Conservation (phyloP, 2,797 vertebrate genomes). For the Pipistrellus pygmaeus region DNA sequence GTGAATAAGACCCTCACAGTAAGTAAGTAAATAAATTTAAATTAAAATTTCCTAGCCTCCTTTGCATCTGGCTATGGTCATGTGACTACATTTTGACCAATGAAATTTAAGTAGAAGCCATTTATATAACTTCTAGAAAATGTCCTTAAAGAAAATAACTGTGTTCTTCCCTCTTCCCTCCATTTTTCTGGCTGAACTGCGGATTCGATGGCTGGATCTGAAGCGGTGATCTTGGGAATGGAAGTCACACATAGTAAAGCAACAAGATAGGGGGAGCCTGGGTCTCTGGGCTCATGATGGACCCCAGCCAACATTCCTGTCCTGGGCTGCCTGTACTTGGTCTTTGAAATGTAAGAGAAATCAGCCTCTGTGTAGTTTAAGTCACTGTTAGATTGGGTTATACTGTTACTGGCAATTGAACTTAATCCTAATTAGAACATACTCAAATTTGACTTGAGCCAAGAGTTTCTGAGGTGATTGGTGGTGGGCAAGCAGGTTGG, state of each 20-base stretch:
- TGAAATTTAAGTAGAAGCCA: background rate
- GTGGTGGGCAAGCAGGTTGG: constrained; percentile 30
- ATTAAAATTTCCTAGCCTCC: background rate
- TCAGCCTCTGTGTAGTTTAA: constrained; percentile 39
- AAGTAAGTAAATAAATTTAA: background rate
- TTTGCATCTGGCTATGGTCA: background rate
- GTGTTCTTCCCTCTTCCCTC: background rate
- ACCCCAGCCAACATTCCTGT: background rate
- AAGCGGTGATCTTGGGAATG: background rate
- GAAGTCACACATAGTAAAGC: background rate
- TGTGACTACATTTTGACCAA: background rate
- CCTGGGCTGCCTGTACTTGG: background rate
- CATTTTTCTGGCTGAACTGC: background rate
- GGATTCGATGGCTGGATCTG: background rate
- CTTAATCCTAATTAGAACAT: constrained; percentile 72
- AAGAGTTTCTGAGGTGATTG: constrained; percentile 65
- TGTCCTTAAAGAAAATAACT: background rate
- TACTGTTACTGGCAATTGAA: constrained; percentile 67
- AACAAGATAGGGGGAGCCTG: background rate
- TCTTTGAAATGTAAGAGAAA: constrained; percentile 53
- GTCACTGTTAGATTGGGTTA: constrained; percentile 58
- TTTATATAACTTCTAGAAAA: background rate
- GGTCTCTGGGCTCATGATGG: background rate
- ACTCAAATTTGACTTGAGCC: constrained; percentile 57
- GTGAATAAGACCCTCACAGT: background rate